phyloP scores from a whole-genome alignment of 2,113 vertebrate genomes.

The Cricetomys ansorgei region DNA sequence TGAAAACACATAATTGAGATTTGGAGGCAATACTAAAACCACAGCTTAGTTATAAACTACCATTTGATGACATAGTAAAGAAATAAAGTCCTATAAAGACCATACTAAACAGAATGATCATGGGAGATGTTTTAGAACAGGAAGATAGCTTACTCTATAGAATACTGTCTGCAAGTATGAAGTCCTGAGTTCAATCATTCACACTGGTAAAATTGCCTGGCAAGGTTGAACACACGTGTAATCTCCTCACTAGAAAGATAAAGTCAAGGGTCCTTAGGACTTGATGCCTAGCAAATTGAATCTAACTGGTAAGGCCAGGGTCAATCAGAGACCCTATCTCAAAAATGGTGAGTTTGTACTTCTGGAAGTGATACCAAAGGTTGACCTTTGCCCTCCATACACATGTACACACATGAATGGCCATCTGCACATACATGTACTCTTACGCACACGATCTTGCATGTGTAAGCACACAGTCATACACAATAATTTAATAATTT shows the following conservation, averaged over 20 bases:
- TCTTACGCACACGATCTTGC: neutral
- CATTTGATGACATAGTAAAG: neutral
- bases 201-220: neutral
- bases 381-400: neutral
- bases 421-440: neutral
- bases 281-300: neutral
- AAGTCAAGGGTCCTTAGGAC: too few species aligned
- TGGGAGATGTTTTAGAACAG: neutral
- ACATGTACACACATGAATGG: neutral
- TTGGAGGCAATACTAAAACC: neutral
- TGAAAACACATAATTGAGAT: neutral
- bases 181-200: neutral
- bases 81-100: neutral
- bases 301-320: neutral
- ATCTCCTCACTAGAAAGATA: neutral
- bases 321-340: neutral
- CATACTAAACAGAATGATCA: neutral
- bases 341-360: neutral
- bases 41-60: neutral
- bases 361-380: neutral
- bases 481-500: neutral
- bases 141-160: neutral
- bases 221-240: neutral
- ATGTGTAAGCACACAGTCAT: neutral
- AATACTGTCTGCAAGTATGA: neutral